phyloP scores from a whole-genome alignment of 2,797 vertebrate species.

The Sus cebifrons region DNA sequence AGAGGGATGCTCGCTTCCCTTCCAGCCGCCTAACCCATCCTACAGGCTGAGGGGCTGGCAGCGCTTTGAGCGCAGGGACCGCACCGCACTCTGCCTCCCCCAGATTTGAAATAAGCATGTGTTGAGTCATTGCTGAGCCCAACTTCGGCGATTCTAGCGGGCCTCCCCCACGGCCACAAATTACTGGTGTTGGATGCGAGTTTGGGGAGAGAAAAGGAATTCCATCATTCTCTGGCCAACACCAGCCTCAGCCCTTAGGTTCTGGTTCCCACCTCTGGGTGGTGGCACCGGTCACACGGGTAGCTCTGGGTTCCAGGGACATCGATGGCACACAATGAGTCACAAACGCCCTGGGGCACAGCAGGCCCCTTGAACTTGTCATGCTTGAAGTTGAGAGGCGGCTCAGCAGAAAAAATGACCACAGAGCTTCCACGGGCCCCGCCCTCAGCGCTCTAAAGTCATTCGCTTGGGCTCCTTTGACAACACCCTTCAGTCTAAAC shows the following conservation, averaged over 20 bases:
- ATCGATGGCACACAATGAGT: neutral
- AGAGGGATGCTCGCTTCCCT: conserved; percentile 4
- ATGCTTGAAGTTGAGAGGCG: neutral
- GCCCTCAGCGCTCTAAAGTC: no score
- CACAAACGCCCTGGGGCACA: neutral
- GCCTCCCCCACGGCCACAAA: neutral
- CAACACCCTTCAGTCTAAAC: no score
- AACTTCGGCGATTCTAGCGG: no score
- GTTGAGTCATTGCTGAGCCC: neutral
- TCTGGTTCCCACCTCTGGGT: neutral
- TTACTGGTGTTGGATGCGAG: neutral
- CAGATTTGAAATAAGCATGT: neutral
- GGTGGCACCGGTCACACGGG: neutral
- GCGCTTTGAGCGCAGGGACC: neutral
- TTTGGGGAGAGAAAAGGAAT: neutral
- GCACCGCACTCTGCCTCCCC: neutral
- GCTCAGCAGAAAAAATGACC: neutral
- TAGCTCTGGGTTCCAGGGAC: neutral
- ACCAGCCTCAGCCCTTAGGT: neutral
- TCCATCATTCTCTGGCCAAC: neutral
- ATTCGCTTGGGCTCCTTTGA: no score
- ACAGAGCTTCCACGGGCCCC: no score
- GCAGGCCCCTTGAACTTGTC: neutral
- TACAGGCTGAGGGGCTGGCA: neutral
- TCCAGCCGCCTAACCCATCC: neutral